Base-by-base conservation (phyloP, 2,113 vertebrate genomes). In the Origma solitaria region DNA sequence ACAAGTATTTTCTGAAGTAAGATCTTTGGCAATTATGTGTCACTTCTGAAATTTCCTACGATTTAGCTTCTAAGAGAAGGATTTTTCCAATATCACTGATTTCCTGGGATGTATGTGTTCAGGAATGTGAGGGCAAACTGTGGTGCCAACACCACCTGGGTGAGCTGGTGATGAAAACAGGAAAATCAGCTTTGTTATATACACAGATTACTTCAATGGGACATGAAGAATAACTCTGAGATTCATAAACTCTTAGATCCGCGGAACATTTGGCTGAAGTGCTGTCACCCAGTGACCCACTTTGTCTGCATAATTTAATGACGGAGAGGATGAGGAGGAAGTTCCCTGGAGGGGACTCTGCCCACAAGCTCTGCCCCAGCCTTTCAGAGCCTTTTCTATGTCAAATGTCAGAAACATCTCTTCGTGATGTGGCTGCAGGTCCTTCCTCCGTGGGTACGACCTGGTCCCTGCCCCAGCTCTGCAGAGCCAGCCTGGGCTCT, bases 401-500 rank as follows among this genome's bases (percentile, higher is more conserved):
- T 18, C 50, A 65, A 57, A 30, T 44, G 18, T 65, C 64, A 87
- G 47, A 33, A 68, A 21, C 30, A 11, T 24, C 76, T 21, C 62
- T 12, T 8, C 13, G 21, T 0, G 1, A 42, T 16, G 71, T 1
- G 8, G 31, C 51, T 89, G 76, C 30, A 11, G 40, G 37, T 27
- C 40, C 62, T 27, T 50, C 38, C 31, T 33, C 11, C 30, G 3
- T 0, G 25, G 61, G 14, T 6, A 4, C 0, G 2, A 11, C 38
- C 15, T 8, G 75, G 23, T 28, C 27, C 13, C 64, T 33, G n/a
- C 23, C 42, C 14, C 44, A 44, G 33, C 60, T 11, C 24, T 28
- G 38, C 51, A 9, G 9, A 78, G 20, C 16, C 73, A 77, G 8
- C 14, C 58, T 65, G 72, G 51, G 17, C 71, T 50, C 44, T 1